These are phyloP conservation scores for Rhabdornis inornatus DNA, from an alignment of 2,113 vertebrate species.

Conservation along the genomic window DNA sequence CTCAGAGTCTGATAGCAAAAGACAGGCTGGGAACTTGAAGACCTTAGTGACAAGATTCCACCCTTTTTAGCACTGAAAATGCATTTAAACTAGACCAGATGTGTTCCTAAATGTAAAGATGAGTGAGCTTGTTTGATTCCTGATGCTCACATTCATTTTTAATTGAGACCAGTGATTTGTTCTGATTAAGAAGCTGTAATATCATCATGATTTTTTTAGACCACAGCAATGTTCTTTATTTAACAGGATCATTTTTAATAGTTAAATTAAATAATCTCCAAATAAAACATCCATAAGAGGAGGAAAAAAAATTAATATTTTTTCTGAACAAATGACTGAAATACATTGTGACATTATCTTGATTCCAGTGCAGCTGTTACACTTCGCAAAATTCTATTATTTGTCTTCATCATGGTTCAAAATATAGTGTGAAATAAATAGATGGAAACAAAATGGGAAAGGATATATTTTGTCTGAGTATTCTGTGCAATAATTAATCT, in stretches of 20 bases:
- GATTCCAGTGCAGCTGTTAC: background rate
- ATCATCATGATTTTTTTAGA: background rate
- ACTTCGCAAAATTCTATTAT: background rate
- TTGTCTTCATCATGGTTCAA: background rate
- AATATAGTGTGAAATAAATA: background rate
- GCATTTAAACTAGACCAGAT: background rate
- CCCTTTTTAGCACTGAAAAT: background rate
- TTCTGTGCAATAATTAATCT: background rate
- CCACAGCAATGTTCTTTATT: background rate
- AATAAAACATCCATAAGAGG: background rate
- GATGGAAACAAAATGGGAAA: background rate
- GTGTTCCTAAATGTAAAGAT: background rate
- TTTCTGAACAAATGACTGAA: background rate
- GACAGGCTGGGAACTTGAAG: background rate
- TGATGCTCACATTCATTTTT: background rate
- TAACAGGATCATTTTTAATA: constrained; percentile 23
- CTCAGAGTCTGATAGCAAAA: background rate
- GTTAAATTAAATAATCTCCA: constrained; percentile 21
- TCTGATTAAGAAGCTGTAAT: constrained; percentile 10
- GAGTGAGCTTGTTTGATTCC: background rate
- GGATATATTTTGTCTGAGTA: background rate
- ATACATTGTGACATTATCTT: background rate
- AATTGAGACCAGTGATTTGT: constrained; percentile 18
- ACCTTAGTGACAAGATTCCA: background rate
- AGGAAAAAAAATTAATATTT: background rate